phyloP scores from a whole-genome alignment of 2,797 vertebrate species.

The Pseudocheirus occidentalis region DNA sequence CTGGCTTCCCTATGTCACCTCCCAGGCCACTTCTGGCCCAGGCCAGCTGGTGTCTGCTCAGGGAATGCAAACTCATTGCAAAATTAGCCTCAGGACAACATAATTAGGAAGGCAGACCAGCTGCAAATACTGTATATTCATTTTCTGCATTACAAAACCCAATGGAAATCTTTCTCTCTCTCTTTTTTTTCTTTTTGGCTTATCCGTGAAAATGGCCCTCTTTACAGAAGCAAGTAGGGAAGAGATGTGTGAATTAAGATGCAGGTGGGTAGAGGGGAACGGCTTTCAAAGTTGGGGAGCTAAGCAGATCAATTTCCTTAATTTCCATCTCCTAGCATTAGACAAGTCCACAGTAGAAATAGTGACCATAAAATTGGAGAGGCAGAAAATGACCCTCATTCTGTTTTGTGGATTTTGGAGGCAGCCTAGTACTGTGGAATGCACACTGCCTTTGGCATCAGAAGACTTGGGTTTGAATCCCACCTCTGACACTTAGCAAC shows the following conservation, averaged over 20 bases:
- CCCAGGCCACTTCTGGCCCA: not conserved
- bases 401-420: not conserved
- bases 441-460: not conserved
- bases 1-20: not conserved
- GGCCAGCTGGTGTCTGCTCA: not conserved
- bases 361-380: not conserved
- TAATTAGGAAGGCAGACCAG: slow-evolving; percentile 9
- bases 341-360: not conserved
- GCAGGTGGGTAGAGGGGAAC: not conserved
- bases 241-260: not conserved
- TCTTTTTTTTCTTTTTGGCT: not conserved
- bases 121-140: slow-evolving; percentile 4
- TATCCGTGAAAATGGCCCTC: not conserved
- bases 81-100: slow-evolving; percentile 12
- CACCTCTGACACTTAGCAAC: not conserved
- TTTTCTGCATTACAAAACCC: not conserved
- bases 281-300: not conserved
- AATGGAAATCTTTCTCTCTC: not conserved
- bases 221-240: not conserved
- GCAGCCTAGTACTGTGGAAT: not conserved
- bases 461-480: not conserved
- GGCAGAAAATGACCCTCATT: not conserved
- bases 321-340: not conserved
- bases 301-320: not conserved
- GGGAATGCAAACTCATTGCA: not conserved